These are phyloP conservation scores for Dexiosoma caninum DNA, from an alignment of 2,888 invertebrate species.

Conservation along the genomic window DNA sequence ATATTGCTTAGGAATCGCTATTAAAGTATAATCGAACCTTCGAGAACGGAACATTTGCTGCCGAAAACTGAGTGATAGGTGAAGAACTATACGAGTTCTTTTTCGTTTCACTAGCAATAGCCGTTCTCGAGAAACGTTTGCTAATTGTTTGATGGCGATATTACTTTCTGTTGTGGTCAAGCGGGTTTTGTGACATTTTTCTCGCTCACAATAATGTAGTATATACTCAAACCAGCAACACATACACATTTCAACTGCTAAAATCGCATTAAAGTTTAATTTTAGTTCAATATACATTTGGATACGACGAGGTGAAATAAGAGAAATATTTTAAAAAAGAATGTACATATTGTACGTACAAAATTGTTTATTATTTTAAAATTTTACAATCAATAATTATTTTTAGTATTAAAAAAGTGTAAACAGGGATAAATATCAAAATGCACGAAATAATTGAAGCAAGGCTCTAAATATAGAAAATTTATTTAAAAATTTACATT, in stretches of 20 bases:
- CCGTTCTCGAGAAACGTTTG: no score
- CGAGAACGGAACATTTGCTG: no score
- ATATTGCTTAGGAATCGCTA: no score
- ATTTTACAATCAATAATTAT: conserved; percentile 47
- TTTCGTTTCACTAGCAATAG: no score
- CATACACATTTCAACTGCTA: conserved; percentile 25
- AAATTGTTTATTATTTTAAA: no score
- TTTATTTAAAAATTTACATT: not conserved
- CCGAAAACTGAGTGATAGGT: no score
- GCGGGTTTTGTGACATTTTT: no score
- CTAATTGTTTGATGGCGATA: no score
- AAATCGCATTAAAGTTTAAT: conserved; percentile 31
- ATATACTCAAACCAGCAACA: conserved; percentile 30
- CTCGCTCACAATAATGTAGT: conserved; percentile 34
- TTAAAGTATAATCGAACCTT: no score
- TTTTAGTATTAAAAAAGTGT: conserved; percentile 37
- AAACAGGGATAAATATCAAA: not conserved
- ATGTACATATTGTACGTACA: no score
- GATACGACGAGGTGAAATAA: conserved; percentile 34
- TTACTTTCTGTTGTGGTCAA: no score
- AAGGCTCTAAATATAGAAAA: not conserved
- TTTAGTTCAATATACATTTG: conserved; percentile 47
- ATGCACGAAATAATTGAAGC: conserved; percentile 16
- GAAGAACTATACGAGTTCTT: no score
- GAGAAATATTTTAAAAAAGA: not conserved